Evolutionary conservation across 2,888 invertebrate species (phyloP).

Genomic region (Thymelicus sylvestris): DNA sequence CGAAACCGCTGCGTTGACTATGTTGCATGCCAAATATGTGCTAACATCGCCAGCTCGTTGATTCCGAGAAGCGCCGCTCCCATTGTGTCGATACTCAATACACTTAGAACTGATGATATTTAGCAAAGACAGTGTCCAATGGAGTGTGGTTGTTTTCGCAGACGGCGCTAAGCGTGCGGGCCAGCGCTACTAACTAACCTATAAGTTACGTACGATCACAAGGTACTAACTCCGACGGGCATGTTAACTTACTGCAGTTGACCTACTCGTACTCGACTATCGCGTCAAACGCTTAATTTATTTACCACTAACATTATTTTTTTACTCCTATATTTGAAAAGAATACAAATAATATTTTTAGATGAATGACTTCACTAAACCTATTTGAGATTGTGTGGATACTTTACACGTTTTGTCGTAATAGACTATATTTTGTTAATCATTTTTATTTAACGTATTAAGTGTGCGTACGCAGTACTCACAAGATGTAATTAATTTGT

Average conservation of each 20-base stretch:
- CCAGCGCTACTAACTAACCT: slow-evolving; percentile 66
- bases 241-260: slow-evolving; percentile 79
- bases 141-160: slow-evolving; percentile 77
- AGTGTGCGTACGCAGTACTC: slow-evolving; percentile 15
- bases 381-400: slow-evolving; percentile 31
- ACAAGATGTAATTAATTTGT: slow-evolving; percentile 14
- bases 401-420: slow-evolving; percentile 23
- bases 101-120: slow-evolving; percentile 17
- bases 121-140: slow-evolving; percentile 47
- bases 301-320: slow-evolving; percentile 36
- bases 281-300: slow-evolving; percentile 35
- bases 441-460: slow-evolving; percentile 23
- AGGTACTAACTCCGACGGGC: slow-evolving; percentile 76
- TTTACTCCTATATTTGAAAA: slow-evolving; percentile 34
- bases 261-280: slow-evolving; percentile 41
- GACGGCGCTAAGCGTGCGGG: slow-evolving; percentile 77
- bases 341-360: slow-evolving; percentile 32
- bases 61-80: not conserved
- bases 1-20: too few relatives aligned
- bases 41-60: too few relatives aligned
- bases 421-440: slow-evolving; percentile 34
- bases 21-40: too few relatives aligned
- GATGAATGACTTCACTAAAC: slow-evolving; percentile 20
- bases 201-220: slow-evolving; percentile 68
- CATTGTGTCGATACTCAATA: not conserved